Evolutionary conservation across 2,888 invertebrate species (phyloP), one percentile per base, ranked within the genome.

Genomic region (Mimas tiliae): DNA sequence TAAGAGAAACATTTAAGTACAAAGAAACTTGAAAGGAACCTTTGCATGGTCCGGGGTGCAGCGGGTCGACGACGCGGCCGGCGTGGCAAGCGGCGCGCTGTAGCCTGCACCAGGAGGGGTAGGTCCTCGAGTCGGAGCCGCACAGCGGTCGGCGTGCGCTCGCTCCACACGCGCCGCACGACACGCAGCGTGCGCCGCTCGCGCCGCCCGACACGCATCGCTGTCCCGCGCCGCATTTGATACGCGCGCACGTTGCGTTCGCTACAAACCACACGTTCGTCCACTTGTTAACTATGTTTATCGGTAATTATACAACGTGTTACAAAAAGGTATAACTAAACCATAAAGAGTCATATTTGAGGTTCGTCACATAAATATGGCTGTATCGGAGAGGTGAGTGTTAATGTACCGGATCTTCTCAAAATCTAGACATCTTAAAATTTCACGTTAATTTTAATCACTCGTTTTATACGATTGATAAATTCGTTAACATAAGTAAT

Each of bases 61-160:
- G 91, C 14, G 96, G 96, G 78, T 96, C 96, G 74, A 97, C 95
- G 74, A 96, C 95, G 71, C 95, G 94, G 8, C 97, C 96, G 45
- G 95, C 95, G 77, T 94, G 94, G 86, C 97, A 97, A 27, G 96
- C 95, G 79, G 96, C 96, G 80, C 95, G 95, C 86, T 96, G 95
- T 94, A 97, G 95, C 73, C 96, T 96, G 88, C 97, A 97, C 96
- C 97, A 97, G 71, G 96, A 96, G 62, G 94, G 90, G 88, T 97
- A 97, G 62, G 97, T 97, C 75, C 95, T 94, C 75, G 95, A 95
- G 92, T 97, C 96, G 63, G 95, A 94, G 75, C 96, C 97, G 88
- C 97, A 97, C 67, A 97, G 93, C 68, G 90, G 91, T 0, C 90
- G 86, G 42, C 91, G 82, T 75, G 86, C 80, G 58, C 84, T 86